These are phyloP conservation scores for Pteropus alecto DNA, from an alignment of 2,113 vertebrate species.

Conservation along the genomic window DNA sequence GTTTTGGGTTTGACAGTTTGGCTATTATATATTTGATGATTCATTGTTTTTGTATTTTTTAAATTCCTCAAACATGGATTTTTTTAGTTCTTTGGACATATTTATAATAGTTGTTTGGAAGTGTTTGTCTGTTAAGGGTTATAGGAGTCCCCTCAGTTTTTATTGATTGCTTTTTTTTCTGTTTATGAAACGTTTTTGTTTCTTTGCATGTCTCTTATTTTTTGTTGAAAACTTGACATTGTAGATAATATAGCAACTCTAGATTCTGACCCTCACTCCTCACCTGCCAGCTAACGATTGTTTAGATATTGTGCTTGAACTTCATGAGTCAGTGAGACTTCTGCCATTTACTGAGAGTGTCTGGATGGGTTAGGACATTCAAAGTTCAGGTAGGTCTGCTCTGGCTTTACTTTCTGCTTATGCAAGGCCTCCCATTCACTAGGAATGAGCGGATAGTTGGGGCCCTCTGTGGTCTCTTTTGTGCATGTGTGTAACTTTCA, in stretches of 20 bases:
- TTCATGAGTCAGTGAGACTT: neutral
- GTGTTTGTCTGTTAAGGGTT: neutral
- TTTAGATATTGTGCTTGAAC: neutral
- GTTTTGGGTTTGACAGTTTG: neutral
- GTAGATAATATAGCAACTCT: neutral
- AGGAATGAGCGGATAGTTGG: no score
- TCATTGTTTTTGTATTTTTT: neutral
- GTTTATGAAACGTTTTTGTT: neutral
- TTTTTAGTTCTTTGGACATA: neutral
- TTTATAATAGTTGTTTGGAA: neutral
- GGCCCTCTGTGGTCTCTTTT: neutral
- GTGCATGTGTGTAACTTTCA: neutral
- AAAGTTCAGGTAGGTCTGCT: neutral
- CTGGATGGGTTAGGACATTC: neutral
- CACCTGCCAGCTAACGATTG: neutral
- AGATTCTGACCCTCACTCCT: neutral
- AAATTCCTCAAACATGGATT: neutral
- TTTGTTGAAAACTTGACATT: neutral
- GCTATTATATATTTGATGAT: neutral
- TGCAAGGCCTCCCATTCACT: neutral
- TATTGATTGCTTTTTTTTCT: neutral
- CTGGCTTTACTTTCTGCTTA: neutral
- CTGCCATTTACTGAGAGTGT: neutral
- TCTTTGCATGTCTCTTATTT: neutral
- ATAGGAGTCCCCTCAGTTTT: neutral